These are phyloP conservation scores for Agrotis clavis DNA, from an alignment of 2,888 invertebrate species.

Conservation along the genomic window DNA sequence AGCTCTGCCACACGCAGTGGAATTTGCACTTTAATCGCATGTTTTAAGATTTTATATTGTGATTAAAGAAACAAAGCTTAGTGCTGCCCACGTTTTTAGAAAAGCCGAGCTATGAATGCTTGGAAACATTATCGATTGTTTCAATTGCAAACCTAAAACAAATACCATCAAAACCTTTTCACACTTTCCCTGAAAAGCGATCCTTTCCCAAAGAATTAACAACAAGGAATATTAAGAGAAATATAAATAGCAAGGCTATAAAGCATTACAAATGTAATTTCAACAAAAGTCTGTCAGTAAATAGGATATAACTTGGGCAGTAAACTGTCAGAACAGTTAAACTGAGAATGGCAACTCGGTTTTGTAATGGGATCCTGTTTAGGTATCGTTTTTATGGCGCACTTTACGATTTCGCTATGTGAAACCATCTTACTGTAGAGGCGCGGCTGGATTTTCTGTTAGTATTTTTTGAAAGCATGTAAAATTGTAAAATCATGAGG, in stretches of 20 bases:
- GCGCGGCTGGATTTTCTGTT: constrained; percentile 54
- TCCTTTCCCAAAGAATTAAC: constrained; percentile 42
- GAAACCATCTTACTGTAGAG: constrained; percentile 63
- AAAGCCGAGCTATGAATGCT: neutral
- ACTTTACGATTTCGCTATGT: constrained; percentile 78
- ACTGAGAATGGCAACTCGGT: constrained; percentile 69
- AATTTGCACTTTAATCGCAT: neutral
- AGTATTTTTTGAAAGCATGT: constrained; percentile 34
- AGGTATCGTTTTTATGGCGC: constrained; percentile 80
- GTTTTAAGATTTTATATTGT: neutral
- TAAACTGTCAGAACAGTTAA: constrained; percentile 75
- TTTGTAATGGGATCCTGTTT: constrained; percentile 79
- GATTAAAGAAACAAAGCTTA: neutral
- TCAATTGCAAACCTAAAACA: constrained; percentile 8
- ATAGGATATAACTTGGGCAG: constrained; percentile 75
- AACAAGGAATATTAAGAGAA: constrained; percentile 53
- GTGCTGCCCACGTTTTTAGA: neutral
- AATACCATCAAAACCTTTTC: constrained; percentile 3
- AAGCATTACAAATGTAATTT: constrained; percentile 66
- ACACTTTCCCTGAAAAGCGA: constrained; percentile 26
- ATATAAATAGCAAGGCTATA: constrained; percentile 58
- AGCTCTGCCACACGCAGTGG: neutral
- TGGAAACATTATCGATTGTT: neutral
- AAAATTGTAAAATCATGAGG: neutral
- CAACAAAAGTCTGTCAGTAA: constrained; percentile 68